Percentiles rank a stretch among this genome's conserved stretches.
Evolutionary conservation across 2,113 vertebrate species (phyloP).

Genomic region (Polypterus bichir): DNA sequence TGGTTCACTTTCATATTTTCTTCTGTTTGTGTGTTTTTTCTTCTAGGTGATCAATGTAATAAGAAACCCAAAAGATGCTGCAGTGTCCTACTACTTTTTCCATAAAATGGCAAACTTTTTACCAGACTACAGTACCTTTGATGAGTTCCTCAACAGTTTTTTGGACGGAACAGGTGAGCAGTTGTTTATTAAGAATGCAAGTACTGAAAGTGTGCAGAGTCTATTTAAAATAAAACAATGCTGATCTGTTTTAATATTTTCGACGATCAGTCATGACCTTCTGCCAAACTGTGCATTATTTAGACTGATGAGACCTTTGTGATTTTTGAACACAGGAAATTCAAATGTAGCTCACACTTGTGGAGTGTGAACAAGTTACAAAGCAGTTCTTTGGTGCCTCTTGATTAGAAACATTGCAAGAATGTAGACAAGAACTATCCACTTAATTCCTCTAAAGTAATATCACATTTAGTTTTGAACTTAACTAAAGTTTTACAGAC

Average conservation of each 20-base stretch:
- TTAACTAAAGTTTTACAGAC: too few relatives aligned
- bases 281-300: background rate
- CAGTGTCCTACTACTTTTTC: constrained; percentile 70
- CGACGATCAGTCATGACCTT: too few relatives aligned
- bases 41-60: constrained; percentile 65
- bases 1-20: background rate
- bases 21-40: background rate
- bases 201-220: too few relatives aligned
- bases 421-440: too few relatives aligned
- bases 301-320: background rate
- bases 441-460: too few relatives aligned
- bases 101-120: constrained; percentile 67
- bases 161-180: constrained; percentile 52
- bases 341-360: background rate
- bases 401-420: too few relatives aligned
- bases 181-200: too few relatives aligned
- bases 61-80: constrained; percentile 72
- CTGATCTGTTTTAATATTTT: too few relatives aligned
- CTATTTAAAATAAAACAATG: too few relatives aligned
- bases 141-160: constrained; percentile 51
- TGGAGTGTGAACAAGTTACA: background rate
- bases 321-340: background rate
- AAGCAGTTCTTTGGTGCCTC: too few relatives aligned
- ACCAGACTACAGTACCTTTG: constrained; percentile 45
- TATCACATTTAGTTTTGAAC: too few relatives aligned